A percentile compares a stretch with the other conserved stretches of the same genome.
These are phyloP conservation scores for Lymantria monacha DNA, from an alignment of 2,888 invertebrate genomes.

Conservation along the genomic window DNA sequence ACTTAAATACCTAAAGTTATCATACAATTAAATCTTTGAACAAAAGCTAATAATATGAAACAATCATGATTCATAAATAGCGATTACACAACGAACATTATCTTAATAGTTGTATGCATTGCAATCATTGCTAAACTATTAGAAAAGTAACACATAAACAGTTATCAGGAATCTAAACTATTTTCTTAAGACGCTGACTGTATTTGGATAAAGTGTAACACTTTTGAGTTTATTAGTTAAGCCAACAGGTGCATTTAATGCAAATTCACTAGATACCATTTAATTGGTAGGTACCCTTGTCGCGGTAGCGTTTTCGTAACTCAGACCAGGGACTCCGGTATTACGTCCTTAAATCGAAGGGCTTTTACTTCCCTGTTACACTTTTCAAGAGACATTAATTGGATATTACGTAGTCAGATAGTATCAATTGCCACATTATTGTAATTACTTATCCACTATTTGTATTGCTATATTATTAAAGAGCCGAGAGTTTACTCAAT, in stretches of 20 bases:
- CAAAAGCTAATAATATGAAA: constrained; percentile 8
- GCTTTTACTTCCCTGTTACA: constrained; percentile 67
- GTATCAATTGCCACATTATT: constrained; percentile 35
- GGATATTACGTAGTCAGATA: constrained; percentile 52
- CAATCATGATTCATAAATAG: constrained; percentile 16
- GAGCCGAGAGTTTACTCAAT: not conserved
- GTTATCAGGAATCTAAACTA: constrained; percentile 10
- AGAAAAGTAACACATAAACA: constrained; percentile 2
- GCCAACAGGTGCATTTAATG: constrained; percentile 59
- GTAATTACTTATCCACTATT: constrained; percentile 30
- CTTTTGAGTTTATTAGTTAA: constrained; percentile 53
- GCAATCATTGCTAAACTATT: constrained; percentile 17
- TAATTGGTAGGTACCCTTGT: constrained; percentile 26
- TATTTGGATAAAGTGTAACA: constrained; percentile 39
- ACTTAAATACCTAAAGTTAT: constrained; percentile 18
- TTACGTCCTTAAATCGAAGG: constrained; percentile 58
- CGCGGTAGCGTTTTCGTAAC: constrained; percentile 53
- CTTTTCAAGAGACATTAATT: constrained; percentile 50
- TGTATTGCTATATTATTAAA: constrained; percentile 3
- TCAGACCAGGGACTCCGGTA: constrained; percentile 36
- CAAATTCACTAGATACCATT: constrained; percentile 42
- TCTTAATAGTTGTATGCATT: constrained; percentile 18
- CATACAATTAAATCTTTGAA: constrained; percentile 14
- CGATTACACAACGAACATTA: constrained; percentile 13
- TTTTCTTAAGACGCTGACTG: constrained; percentile 49